Evolutionary conservation across 1,140 invertebrate genomes (phyloP).

Genomic region (Battus philenor): DNA sequence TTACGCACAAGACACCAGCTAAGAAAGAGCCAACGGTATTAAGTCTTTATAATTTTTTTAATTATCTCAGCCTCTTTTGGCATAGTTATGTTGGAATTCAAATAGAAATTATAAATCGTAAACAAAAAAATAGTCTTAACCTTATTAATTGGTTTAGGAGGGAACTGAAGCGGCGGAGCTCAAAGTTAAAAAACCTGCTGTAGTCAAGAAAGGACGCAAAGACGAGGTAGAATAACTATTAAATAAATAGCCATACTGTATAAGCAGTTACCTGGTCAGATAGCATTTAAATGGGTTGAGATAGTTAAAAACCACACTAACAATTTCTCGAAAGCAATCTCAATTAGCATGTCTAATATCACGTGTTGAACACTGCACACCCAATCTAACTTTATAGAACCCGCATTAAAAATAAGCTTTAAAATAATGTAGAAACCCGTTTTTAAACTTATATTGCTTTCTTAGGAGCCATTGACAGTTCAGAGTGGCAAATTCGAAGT

Average conservation of each 20-base stretch:
- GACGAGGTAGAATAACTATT: conserved; percentile 50
- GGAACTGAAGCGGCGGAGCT: conserved; percentile 60
- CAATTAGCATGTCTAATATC: conserved; percentile 30
- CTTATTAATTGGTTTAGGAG: conserved; percentile 36
- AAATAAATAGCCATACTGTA: no score
- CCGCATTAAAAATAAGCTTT: conserved; percentile 41
- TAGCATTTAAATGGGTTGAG: conserved; percentile 25
- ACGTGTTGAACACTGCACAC: conserved; percentile 41
- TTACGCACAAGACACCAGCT: conserved; percentile 68
- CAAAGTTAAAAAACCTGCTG: conserved; percentile 68
- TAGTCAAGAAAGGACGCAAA: conserved; percentile 55
- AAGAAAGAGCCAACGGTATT: conserved; percentile 70
- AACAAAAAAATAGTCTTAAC: neutral
- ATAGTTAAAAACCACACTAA: conserved; percentile 33
- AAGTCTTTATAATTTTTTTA: conserved; percentile 38
- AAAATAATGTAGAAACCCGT: conserved; percentile 30
- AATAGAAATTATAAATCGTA: neutral
- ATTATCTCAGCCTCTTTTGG: conserved; percentile 50
- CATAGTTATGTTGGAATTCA: no score
- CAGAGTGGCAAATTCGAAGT: conserved; percentile 69
- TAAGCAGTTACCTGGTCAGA: neutral
- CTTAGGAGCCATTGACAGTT: conserved; percentile 61
- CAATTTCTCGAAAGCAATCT: conserved; percentile 16
- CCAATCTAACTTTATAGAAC: conserved; percentile 41
- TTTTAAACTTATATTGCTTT: conserved; percentile 52